A percentile compares a stretch with the other conserved stretches of the same genome.
Conservation (phyloP, 2,113 vertebrate genomes). For the Spermophilus dauricus region DNA sequence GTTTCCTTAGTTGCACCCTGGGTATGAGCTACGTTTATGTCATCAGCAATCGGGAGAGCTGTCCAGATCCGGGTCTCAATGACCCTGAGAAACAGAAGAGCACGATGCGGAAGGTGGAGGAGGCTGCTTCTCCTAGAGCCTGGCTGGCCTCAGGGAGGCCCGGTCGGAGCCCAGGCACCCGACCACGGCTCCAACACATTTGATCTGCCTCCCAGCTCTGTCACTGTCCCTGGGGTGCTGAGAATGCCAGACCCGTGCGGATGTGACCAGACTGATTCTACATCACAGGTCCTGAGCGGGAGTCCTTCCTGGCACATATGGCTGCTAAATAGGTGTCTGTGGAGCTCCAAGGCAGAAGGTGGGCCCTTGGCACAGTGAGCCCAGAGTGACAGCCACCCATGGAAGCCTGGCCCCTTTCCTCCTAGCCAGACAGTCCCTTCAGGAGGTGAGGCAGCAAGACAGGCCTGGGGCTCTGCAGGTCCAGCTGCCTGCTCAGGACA, state of each 20-base stretch:
- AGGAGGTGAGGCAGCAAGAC: not conserved
- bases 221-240: not conserved
- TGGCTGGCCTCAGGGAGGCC: fast-evolving
- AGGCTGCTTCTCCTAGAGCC: not conserved
- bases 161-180: fast-evolving
- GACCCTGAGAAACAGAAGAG: not conserved
- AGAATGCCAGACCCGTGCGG: fast-evolving
- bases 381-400: not conserved
- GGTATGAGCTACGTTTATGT: not conserved
- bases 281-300: fast-evolving
- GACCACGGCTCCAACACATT: too few species aligned
- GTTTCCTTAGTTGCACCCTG: not conserved
- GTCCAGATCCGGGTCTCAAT: not conserved
- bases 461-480: not conserved
- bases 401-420: too few species aligned
- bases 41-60: not conserved
- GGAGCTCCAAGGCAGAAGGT: too few species aligned
- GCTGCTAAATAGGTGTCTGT: not conserved
- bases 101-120: too few species aligned
- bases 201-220: not conserved
- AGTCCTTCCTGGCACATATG: fast-evolving
- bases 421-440: not conserved
- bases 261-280: not conserved
- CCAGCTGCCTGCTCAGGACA: not conserved
- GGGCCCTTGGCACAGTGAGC: not conserved